A percentile compares a stretch with the other conserved stretches of the same genome.
phyloP scores from a whole-genome alignment of 2,888 invertebrate genomes.

The Cheilosia urbana region DNA sequence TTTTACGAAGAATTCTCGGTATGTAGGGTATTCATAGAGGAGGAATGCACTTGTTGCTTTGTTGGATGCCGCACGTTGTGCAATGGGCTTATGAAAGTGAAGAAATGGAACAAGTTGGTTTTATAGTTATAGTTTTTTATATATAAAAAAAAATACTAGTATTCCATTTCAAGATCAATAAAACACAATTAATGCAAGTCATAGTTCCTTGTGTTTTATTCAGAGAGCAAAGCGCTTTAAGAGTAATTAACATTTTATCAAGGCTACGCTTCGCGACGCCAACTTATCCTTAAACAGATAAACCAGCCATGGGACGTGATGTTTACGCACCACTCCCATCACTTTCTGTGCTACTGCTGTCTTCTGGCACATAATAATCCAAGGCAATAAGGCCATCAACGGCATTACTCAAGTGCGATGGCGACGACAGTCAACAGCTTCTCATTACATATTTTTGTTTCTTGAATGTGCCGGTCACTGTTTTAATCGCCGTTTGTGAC shows the following conservation, averaged over 20 bases:
- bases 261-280: slow-evolving; percentile 56
- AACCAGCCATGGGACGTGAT: slow-evolving; percentile 45
- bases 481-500: slow-evolving; percentile 44
- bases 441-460: slow-evolving; percentile 36
- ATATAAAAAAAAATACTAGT: slow-evolving; percentile 6
- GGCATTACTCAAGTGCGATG: slow-evolving; percentile 19
- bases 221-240: slow-evolving; percentile 24
- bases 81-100: slow-evolving; percentile 6
- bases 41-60: slow-evolving; percentile 57
- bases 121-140: no score
- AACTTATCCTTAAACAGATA: slow-evolving; percentile 58
- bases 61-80: slow-evolving; percentile 27
- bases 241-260: slow-evolving; percentile 60
- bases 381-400: slow-evolving; percentile 43
- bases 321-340: slow-evolving; percentile 47
- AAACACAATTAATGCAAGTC: slow-evolving; percentile 23
- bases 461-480: slow-evolving; percentile 11
- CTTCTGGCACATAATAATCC: slow-evolving; percentile 46
- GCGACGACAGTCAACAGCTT: slow-evolving; percentile 48
- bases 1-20: slow-evolving; percentile 33
- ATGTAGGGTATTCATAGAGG: slow-evolving; percentile 8
- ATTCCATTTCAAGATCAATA: slow-evolving; percentile 17
- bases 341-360: slow-evolving; percentile 32
- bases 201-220: slow-evolving; percentile 14
- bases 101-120: neutral